Evolutionary conservation across 2,888 invertebrate genomes (phyloP).

Genomic region (Lydus trimaculatus): DNA sequence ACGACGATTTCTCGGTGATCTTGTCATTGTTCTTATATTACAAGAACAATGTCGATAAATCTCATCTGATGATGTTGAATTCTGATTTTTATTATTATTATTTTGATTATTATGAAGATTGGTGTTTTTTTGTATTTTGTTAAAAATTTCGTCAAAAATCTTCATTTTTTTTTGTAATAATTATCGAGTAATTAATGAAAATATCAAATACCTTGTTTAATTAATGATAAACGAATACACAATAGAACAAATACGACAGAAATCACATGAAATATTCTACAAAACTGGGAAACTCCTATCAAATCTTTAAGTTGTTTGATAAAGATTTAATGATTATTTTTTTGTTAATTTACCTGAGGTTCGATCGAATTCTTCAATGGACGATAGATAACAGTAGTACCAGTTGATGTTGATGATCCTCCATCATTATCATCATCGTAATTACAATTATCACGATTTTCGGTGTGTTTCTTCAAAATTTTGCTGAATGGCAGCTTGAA

Average conservation of each 20-base stretch:
- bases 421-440: not conserved
- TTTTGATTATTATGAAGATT: not conserved
- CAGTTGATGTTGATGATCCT: slow-evolving; percentile 1
- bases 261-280: not conserved
- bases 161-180: not conserved
- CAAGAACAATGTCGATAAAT: slow-evolving; percentile 3
- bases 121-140: not conserved
- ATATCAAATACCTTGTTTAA: not conserved
- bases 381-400: not conserved
- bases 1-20: slow-evolving; percentile 5
- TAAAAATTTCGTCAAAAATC: not conserved
- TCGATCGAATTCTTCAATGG: not conserved
- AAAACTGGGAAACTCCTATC: not conserved
- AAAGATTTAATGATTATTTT: not conserved
- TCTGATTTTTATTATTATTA: too few relatives aligned
- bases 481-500: not conserved
- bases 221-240: not conserved
- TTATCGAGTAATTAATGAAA: not conserved
- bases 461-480: not conserved
- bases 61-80: not conserved
- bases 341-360: not conserved
- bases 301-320: not conserved
- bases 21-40: not conserved
- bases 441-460: not conserved
- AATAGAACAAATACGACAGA: not conserved